Evolutionary conservation across 2,113 vertebrate genomes (phyloP).

Genomic region (Cricetomys ansorgei): DNA sequence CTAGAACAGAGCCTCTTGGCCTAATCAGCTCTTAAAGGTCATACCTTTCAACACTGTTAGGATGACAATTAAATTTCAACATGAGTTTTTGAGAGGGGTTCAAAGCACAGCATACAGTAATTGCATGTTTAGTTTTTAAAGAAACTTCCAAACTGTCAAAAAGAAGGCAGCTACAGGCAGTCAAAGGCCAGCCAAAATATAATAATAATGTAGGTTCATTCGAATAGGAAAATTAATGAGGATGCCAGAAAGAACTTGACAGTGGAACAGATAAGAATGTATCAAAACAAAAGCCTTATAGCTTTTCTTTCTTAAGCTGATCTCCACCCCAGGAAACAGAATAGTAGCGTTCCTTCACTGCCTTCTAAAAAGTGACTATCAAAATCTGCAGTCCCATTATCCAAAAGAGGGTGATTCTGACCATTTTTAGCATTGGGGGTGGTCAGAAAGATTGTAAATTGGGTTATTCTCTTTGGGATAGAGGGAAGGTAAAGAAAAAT

Average conservation of each 20-base stretch:
- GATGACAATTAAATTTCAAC: conserved; percentile 41
- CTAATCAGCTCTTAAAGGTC: conserved; percentile 34
- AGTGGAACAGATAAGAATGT: neutral
- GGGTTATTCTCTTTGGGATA: neutral
- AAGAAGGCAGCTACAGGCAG: neutral
- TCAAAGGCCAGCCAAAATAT: conserved; percentile 1
- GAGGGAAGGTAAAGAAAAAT: neutral
- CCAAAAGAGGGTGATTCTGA: neutral
- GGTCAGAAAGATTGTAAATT: neutral
- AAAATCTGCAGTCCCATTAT: neutral
- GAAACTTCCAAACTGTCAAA: conserved; percentile 54
- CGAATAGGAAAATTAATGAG: conserved; percentile 27
- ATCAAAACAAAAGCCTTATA: conserved; percentile 26
- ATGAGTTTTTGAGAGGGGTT: neutral
- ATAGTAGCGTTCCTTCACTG: neutral
- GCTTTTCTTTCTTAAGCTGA: neutral
- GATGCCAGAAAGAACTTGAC: conserved; percentile 28
- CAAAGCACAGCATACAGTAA: conserved; percentile 30
- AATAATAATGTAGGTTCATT: neutral
- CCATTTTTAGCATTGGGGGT: neutral
- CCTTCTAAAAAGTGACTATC: neutral
- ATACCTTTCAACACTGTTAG: neutral
- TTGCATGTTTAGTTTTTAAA: conserved; percentile 44
- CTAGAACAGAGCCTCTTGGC: neutral
- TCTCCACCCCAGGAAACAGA: neutral